A percentile compares a stretch with the other conserved stretches of the same genome.
Conservation (phyloP, 2,113 vertebrate species). For the Alces alces region DNA sequence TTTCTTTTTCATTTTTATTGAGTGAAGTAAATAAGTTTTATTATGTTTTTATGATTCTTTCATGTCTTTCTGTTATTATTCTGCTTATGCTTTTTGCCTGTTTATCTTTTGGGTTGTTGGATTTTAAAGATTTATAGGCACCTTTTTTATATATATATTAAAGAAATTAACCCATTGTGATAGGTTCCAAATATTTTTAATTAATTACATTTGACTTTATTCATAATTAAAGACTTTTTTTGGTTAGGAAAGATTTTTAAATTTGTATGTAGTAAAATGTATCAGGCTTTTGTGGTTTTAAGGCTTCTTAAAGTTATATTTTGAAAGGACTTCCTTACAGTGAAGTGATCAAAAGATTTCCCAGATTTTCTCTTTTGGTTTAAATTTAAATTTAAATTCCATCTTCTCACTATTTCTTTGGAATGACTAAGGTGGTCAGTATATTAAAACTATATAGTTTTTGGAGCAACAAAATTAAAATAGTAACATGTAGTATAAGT, state of each 20-base stretch:
- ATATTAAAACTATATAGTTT: neutral
- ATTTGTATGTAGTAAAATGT: neutral
- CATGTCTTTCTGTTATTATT: neutral
- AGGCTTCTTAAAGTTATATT: neutral
- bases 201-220: neutral
- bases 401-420: neutral
- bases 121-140: neutral
- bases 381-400: conserved; percentile 10
- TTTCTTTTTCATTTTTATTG: neutral
- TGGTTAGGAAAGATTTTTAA: neutral
- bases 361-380: neutral
- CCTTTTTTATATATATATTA: neutral
- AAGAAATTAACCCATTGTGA: neutral
- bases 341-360: neutral
- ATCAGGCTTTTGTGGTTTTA: neutral
- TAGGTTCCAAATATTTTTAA: neutral
- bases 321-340: neutral
- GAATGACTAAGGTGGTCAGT: neutral
- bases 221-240: neutral
- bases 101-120: neutral
- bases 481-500: neutral
- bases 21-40: neutral
- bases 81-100: neutral
- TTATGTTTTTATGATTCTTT: neutral
- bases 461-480: neutral